phyloP scores from a whole-genome alignment of 2,797 vertebrate species.

The Chaenodraco wilsoni region DNA sequence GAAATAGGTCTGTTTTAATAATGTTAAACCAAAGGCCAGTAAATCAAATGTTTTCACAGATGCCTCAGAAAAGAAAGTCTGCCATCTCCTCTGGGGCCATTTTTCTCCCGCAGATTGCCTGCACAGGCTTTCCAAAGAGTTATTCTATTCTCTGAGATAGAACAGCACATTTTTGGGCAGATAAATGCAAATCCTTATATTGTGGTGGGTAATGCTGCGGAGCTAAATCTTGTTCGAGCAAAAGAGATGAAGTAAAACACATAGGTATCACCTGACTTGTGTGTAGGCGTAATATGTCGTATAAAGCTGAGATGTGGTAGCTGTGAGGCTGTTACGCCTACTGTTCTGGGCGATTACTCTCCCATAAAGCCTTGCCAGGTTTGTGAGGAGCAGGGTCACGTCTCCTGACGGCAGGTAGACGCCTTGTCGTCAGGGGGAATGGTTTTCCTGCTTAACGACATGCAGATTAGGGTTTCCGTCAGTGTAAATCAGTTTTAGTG shows the following conservation, averaged over 20 bases:
- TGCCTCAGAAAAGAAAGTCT: constrained; percentile 45
- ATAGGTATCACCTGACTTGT: constrained; percentile 41
- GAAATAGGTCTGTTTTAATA: constrained; percentile 77
- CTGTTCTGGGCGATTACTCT: constrained; percentile 80
- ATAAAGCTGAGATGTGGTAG: constrained; percentile 49
- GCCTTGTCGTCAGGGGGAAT: constrained; percentile 89
- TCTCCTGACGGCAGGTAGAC: constrained; percentile 86
- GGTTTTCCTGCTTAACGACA: constrained; percentile 91
- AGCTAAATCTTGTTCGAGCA: constrained; percentile 31
- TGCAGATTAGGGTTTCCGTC: constrained; percentile 92
- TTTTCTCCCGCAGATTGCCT: constrained; percentile 62
- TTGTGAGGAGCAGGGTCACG: constrained; percentile 84
- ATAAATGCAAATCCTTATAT: constrained; percentile 56
- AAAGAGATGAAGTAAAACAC: constrained; percentile 42
- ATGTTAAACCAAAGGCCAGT: constrained; percentile 72
- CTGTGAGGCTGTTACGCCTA: constrained; percentile 45
- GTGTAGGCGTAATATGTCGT: constrained; percentile 37
- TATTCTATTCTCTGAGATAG: constrained; percentile 54
- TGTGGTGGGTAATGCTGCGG: constrained; percentile 41
- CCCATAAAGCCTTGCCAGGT: constrained; percentile 86
- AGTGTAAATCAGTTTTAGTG: constrained; percentile 96
- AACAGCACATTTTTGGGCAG: constrained; percentile 42
- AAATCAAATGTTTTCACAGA: constrained; percentile 71
- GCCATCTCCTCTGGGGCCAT: constrained; percentile 52
- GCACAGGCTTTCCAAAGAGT: constrained; percentile 36